These are phyloP conservation scores for Schizopygopsis malacanthus DNA, from an alignment of 2,797 vertebrate genomes.

Conservation along the genomic window DNA sequence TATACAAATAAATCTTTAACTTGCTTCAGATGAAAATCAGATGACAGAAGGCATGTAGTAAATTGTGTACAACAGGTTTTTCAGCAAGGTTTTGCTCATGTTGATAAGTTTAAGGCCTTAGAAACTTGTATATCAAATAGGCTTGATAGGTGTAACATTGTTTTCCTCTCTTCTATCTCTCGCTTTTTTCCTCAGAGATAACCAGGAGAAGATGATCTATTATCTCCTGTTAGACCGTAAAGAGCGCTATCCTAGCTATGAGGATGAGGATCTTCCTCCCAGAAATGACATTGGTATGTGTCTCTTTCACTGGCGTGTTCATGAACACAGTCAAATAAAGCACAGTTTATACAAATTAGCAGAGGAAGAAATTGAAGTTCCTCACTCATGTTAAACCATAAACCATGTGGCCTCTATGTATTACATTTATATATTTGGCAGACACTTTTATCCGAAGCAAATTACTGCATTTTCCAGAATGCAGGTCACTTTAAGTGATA, in stretches of 20 bases:
- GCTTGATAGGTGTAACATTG: background rate
- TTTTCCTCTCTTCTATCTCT: background rate
- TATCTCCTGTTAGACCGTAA: slow-evolving; percentile 92
- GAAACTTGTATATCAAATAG: background rate
- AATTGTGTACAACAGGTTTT: background rate
- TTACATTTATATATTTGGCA: background rate
- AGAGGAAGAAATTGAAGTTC: background rate
- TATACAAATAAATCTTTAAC: background rate
- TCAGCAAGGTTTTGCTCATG: background rate
- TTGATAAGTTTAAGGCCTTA: background rate
- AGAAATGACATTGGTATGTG: slow-evolving; percentile 86
- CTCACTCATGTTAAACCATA: background rate
- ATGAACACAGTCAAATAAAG: background rate
- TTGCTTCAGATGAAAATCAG: background rate
- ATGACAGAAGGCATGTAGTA: background rate
- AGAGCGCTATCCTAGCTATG: slow-evolving; percentile 92
- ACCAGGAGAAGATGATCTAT: slow-evolving; percentile 96
- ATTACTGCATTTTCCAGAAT: background rate
- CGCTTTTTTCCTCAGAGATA: slow-evolving; percentile 78
- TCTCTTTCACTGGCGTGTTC: background rate
- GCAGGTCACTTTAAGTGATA: background rate
- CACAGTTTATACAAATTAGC: background rate
- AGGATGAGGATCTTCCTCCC: slow-evolving; percentile 91
- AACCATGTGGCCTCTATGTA: background rate
- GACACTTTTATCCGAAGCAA: background rate